These are phyloP conservation scores for Hapalemur alaotrensis DNA, from an alignment of 2,797 vertebrate genomes.

Conservation along the genomic window DNA sequence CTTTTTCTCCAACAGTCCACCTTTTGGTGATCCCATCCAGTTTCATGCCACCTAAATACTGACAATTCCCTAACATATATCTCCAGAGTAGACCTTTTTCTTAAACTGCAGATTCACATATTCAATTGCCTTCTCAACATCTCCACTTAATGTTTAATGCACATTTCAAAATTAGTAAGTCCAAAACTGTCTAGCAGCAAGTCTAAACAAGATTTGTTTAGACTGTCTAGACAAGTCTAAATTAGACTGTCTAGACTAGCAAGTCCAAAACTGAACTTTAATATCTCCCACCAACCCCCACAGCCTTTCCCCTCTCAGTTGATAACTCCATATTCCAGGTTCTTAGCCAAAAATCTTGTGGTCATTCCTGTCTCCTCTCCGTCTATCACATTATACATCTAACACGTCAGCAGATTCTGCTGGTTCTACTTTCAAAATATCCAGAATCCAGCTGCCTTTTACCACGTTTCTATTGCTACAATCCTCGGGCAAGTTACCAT, in stretches of 20 bases:
- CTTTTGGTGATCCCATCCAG: background rate
- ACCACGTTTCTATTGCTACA: background rate
- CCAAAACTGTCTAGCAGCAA: constrained; percentile 20
- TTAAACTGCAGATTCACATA: background rate
- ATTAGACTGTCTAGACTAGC: constrained; percentile 50
- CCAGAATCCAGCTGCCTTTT: background rate
- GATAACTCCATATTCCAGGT: background rate
- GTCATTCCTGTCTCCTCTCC: background rate
- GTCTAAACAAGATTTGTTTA: constrained; percentile 10
- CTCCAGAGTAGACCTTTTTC: background rate
- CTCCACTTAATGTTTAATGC: background rate
- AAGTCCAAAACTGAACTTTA: constrained; percentile 19
- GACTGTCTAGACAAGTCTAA: constrained; percentile 26
- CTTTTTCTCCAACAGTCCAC: background rate
- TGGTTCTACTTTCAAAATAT: background rate
- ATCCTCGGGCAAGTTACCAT: background rate
- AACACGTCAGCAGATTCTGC: background rate
- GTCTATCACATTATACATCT: background rate
- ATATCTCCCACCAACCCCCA: background rate
- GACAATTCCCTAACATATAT: background rate
- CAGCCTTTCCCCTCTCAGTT: background rate
- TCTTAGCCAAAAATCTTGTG: background rate
- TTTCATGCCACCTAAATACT: background rate
- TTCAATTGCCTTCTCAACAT: constrained; percentile 23
- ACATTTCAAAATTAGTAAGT: constrained; percentile 32